phyloP scores from a whole-genome alignment of 2,113 vertebrate species.

The Pterocles burchelli region DNA sequence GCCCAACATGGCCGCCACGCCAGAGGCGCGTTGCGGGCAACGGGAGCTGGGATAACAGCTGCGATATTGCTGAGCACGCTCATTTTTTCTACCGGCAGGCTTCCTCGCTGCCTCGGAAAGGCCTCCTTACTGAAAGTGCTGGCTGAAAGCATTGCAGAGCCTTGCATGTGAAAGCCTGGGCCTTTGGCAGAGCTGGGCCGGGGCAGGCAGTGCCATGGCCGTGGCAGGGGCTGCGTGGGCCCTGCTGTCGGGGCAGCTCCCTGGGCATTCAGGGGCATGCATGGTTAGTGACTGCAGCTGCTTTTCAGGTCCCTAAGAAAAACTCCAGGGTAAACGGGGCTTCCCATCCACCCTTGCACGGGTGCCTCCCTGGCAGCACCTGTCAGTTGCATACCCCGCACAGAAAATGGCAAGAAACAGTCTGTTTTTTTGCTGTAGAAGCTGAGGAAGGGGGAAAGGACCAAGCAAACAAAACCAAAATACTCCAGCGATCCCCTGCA shows the following conservation, averaged over 20 bases:
- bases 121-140: background rate
- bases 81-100: background rate
- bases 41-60: fast-evolving
- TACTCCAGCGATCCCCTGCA: background rate
- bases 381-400: fast-evolving
- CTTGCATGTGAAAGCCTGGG: background rate
- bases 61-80: fast-evolving
- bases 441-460: background rate
- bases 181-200: background rate
- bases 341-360: fast-evolving
- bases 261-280: fast-evolving
- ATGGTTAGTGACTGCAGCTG: background rate
- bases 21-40: fast-evolving
- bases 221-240: background rate
- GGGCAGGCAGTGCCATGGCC: fast-evolving
- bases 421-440: background rate
- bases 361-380: background rate
- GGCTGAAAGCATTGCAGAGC: background rate
- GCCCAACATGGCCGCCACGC: background rate
- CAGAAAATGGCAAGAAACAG: background rate
- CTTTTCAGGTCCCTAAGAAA: background rate
- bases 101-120: background rate
- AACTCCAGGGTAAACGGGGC: fast-evolving
- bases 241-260: background rate
- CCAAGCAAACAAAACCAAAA: background rate